phyloP scores from a whole-genome alignment of 1,140 invertebrate genomes.

The Vollenhovia emeryi region DNA sequence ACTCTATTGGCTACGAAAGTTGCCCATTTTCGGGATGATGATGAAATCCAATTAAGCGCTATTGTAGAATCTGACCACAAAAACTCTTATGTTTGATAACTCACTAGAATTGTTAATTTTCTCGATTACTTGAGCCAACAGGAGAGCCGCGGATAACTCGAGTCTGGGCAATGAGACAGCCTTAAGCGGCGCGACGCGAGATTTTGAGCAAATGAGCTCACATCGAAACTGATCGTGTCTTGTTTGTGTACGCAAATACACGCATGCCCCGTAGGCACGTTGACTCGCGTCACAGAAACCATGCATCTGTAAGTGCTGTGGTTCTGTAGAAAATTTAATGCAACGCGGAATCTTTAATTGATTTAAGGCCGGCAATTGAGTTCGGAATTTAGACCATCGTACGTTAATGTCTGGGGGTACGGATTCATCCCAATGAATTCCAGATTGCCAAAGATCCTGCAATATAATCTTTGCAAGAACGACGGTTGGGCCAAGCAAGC shows the following conservation, averaged over 20 bases:
- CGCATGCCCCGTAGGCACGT: slow-evolving; percentile 57
- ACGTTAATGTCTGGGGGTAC: neutral
- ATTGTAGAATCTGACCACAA: neutral
- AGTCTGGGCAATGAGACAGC: slow-evolving; percentile 67
- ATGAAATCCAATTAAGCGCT: neutral
- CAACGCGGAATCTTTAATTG: neutral
- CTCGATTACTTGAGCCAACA: slow-evolving; percentile 64
- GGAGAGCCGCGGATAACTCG: slow-evolving; percentile 72
- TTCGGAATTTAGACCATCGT: neutral
- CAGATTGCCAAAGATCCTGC: neutral
- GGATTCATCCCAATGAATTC: neutral
- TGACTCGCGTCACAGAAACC: slow-evolving; percentile 65
- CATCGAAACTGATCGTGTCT: neutral
- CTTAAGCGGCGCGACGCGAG: slow-evolving; percentile 65
- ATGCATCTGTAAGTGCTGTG: slow-evolving; percentile 2
- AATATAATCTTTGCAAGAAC: neutral
- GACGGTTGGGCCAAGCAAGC: neutral
- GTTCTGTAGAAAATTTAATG: neutral
- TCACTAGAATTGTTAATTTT: too few species aligned
- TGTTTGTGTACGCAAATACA: slow-evolving; percentile 52
- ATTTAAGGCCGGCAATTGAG: neutral
- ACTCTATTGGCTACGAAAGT: neutral
- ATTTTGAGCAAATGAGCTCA: slow-evolving; percentile 68
- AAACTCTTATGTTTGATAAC: too few species aligned
- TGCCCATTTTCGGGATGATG: neutral